Evolutionary conservation across 2,797 vertebrate species (phyloP).

Genomic region (Xenopus petersii): DNA sequence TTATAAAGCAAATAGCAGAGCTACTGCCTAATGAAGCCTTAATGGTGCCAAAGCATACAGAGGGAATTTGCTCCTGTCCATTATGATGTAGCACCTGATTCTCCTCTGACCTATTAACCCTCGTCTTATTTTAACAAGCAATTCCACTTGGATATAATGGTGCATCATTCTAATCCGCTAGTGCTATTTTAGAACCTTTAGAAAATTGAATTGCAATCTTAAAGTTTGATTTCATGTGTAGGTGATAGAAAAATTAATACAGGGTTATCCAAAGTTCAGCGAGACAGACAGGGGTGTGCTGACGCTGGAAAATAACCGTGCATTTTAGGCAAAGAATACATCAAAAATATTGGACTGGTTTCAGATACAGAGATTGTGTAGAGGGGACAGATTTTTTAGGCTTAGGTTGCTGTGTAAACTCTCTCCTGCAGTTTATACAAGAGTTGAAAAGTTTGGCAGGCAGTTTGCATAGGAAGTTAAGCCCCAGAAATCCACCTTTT

Average conservation of each 20-base stretch:
- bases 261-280: constrained; percentile 47
- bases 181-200: constrained; percentile 40
- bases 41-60: not conserved
- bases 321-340: constrained; percentile 46
- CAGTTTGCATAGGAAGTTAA: constrained; percentile 45
- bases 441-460: constrained; percentile 46
- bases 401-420: constrained; percentile 47
- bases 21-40: not conserved
- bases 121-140: not conserved
- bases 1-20: not conserved
- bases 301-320: constrained; percentile 44
- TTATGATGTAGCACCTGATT: not conserved
- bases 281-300: constrained; percentile 42
- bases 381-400: constrained; percentile 44
- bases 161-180: constrained; percentile 10
- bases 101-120: not conserved
- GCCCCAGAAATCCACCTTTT: constrained; percentile 35
- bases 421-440: constrained; percentile 45
- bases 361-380: constrained; percentile 43
- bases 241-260: constrained; percentile 41
- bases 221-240: constrained; percentile 39
- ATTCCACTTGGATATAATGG: constrained; percentile 14
- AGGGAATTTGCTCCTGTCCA: not conserved
- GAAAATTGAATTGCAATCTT: constrained; percentile 27
- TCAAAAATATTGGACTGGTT: constrained; percentile 45